Conservation (phyloP, 2,797 vertebrate species). For the Diglossa cyanea region DNA sequence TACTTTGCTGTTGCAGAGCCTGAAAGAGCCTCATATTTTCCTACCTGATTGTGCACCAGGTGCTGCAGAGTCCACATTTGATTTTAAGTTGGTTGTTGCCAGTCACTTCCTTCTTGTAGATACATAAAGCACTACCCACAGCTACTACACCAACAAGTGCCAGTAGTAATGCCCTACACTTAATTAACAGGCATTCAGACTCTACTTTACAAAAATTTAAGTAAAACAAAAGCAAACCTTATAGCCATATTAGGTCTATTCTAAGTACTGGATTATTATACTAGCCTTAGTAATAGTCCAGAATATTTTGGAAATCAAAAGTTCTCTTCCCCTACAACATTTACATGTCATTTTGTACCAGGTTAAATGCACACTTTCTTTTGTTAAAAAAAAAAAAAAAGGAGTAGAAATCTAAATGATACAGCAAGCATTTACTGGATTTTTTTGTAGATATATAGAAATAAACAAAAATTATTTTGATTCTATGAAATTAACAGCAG, state of each 20-base stretch:
- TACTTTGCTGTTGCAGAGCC: neutral
- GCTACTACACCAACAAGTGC: neutral
- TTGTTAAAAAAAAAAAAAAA: too few species aligned
- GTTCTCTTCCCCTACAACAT: neutral
- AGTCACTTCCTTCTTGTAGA: neutral
- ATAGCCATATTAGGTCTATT: neutral
- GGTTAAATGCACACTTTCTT: neutral
- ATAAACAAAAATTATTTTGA: neutral
- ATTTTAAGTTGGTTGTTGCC: neutral
- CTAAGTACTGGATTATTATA: neutral
- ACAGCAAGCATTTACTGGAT: neutral
- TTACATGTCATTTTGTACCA: neutral
- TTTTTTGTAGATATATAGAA: neutral
- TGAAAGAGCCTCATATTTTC: neutral
- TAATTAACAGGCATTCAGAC: neutral
- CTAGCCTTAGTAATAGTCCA: neutral
- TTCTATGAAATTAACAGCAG: neutral
- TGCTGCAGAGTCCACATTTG: neutral
- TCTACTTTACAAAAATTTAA: neutral
- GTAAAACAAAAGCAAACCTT: neutral
- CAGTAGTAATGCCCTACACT: neutral
- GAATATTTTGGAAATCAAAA: neutral
- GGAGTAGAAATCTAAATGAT: neutral
- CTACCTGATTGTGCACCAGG: neutral
- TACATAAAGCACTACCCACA: neutral